These are phyloP conservation scores for Toxotes lorentzi DNA, from an alignment of 2,797 vertebrate species.

Conservation along the genomic window DNA sequence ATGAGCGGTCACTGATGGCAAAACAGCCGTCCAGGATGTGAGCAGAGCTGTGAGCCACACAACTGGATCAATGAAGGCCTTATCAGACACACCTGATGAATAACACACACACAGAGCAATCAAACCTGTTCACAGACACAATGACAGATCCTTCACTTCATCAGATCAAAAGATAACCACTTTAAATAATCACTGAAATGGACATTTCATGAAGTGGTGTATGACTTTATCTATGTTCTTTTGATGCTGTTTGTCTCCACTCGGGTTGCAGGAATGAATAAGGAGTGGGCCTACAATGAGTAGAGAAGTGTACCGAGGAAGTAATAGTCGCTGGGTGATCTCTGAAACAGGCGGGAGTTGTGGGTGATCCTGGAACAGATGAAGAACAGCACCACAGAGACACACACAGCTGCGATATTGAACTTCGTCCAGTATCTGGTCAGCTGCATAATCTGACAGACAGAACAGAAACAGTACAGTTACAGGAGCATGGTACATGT, in stretches of 20 bases:
- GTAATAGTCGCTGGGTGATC: conserved; percentile 83
- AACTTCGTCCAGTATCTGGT: conserved; percentile 89
- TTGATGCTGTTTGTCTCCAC: conserved; percentile 4
- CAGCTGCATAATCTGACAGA: conserved; percentile 85
- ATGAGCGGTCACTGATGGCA: conserved; percentile 83
- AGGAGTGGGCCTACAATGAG: not conserved
- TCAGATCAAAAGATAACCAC: conserved; percentile 14
- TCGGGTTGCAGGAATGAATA: not conserved
- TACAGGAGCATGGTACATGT: not conserved
- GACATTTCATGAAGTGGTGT: not conserved
- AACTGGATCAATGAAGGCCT: conserved; percentile 82
- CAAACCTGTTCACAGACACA: conserved; percentile 13
- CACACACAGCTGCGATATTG: conserved; percentile 76
- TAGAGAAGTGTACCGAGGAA: conserved; percentile 86
- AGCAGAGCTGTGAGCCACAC: conserved; percentile 89
- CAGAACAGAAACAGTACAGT: conserved; percentile 14
- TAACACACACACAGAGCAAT: conserved; percentile 40
- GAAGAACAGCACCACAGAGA: conserved; percentile 85
- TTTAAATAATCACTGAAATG: conserved; percentile 8
- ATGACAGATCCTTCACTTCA: conserved; percentile 10
- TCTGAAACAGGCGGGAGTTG: conserved; percentile 74
- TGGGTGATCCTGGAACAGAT: conserved; percentile 85
- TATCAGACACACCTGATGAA: conserved; percentile 82
- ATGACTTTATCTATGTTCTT: not conserved
- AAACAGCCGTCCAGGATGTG: conserved; percentile 81